Conservation (phyloP, 2,113 vertebrate genomes). For the Gobio gobio region DNA sequence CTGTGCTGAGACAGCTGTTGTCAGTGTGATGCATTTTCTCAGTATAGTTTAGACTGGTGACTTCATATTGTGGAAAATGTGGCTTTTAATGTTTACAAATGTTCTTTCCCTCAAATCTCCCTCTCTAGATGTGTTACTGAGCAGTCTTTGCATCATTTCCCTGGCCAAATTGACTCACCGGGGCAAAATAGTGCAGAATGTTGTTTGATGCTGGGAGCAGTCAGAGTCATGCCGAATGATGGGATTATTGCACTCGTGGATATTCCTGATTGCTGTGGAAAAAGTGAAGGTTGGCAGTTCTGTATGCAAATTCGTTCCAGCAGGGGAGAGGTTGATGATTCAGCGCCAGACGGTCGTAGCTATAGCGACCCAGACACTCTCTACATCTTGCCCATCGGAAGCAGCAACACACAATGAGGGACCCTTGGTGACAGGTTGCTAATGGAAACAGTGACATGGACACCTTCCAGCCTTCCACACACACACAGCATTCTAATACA, state of each 20-base stretch:
- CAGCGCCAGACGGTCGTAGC: slow-evolving; percentile 19
- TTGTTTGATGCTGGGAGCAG: slow-evolving; percentile 16
- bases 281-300: slow-evolving; percentile 21
- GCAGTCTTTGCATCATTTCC: slow-evolving; percentile 13
- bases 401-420: slow-evolving; percentile 7
- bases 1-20: background rate
- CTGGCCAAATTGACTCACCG: background rate
- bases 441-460: slow-evolving; percentile 46
- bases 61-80: background rate
- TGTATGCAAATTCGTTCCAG: slow-evolving; percentile 26
- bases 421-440: slow-evolving; percentile 40
- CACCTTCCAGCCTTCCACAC: slow-evolving; percentile 26
- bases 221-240: background rate
- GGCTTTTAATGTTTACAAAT: slow-evolving; percentile 3
- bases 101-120: background rate
- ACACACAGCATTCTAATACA: background rate
- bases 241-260: slow-evolving; percentile 7
- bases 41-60: background rate
- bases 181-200: background rate
- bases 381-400: slow-evolving; percentile 28
- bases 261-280: slow-evolving; percentile 21
- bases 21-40: background rate
- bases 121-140: slow-evolving; percentile 10
- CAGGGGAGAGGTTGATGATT: slow-evolving; percentile 27
- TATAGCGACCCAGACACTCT: slow-evolving; percentile 11